Evolutionary conservation across 35 echinoderm and acorn worm genomes (phyloP), one percentile per base, ranked within the genome.

Genomic region (Ophioderma brevispina): DNA sequence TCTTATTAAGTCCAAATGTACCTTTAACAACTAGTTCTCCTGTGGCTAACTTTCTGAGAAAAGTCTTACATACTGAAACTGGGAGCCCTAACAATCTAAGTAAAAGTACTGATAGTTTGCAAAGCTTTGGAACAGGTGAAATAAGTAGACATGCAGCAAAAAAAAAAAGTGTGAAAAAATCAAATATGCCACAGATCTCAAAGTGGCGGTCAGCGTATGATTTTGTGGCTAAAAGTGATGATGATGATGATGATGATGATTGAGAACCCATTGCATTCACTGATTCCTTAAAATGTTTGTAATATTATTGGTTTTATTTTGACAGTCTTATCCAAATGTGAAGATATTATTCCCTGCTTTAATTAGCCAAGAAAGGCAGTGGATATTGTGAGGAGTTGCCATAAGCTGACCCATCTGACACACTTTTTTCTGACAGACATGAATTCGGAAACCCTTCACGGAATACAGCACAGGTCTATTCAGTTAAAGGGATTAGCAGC

Each of bases 41-140:
- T 0, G 90, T 91, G 23, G 85, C 90, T 34, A 91, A 91, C 64
- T 91, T 91, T 39, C 78, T 91, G 76, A 76, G 84, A 34, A 91
- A 86, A 40, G 82, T 91, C 42, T 70, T 91, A 21, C 38, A 82
- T 19, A 37, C 81, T 36, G 50, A 83, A 18, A 91, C 63, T 75
- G 39, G 31, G 1, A 37, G 35, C 23, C 36, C 38, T 30, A 76
- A 87, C 32, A 40, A 40, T 5, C 25, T 40, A 33, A 91, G 70
- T 15, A 52, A 39, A 14, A 31, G 25, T 4, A 80, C 64, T n/a
- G 28, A 23, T 5, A 86, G 90, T 55, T 82, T 64, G 2, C 33
- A 42, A 0, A 55, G 37, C 82, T 85, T 30, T 75, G 76, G 38
- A 21, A 64, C 63, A 64, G 40, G 75, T 33, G 32, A 36, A 37